A percentile compares a stretch with the other conserved stretches of the same genome.
phyloP scores from a whole-genome alignment of 1,140 invertebrate genomes.

The Paracyclopina nana region DNA sequence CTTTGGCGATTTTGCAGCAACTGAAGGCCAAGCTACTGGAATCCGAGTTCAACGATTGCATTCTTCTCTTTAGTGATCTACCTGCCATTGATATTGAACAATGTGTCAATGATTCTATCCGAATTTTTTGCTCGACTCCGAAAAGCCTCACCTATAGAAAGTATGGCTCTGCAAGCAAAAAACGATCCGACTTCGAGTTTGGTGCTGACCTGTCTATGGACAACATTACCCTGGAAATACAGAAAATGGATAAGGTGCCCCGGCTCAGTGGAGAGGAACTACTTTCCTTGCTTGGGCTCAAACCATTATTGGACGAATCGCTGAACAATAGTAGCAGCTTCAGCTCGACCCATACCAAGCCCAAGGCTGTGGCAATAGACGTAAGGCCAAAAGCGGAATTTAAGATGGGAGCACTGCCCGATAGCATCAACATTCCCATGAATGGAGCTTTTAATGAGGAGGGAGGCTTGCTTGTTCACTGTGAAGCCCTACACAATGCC shows the following conservation, averaged over 20 bases:
- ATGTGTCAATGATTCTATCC: constrained; percentile 25
- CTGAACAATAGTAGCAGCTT: too few species aligned
- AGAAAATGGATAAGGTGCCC: constrained; percentile 50
- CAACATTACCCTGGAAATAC: constrained; percentile 39
- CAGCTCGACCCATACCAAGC: too few species aligned
- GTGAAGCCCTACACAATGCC: not conserved
- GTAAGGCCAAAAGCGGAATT: constrained; percentile 42
- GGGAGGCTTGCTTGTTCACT: not conserved
- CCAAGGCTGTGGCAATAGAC: constrained; percentile 52
- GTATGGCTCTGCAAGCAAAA: not conserved
- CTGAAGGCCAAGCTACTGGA: constrained; percentile 56
- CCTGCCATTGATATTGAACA: constrained; percentile 31
- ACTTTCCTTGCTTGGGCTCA: constrained; percentile 40
- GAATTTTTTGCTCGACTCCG: not conserved
- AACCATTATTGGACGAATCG: too few species aligned
- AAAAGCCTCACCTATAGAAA: constrained; percentile 3
- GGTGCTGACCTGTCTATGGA: constrained; percentile 28
- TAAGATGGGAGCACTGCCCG: constrained; percentile 16
- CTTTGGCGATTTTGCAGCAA: constrained; percentile 76
- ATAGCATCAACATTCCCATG: constrained; percentile 34
- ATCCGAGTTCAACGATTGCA: constrained; percentile 92
- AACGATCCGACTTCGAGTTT: not conserved
- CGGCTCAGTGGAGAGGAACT: constrained; percentile 68
- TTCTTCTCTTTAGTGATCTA: constrained; percentile 85
- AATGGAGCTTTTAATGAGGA: constrained; percentile 17